Base-by-base conservation (phyloP, 2,113 vertebrate genomes). In the Atractosteus spatula region DNA sequence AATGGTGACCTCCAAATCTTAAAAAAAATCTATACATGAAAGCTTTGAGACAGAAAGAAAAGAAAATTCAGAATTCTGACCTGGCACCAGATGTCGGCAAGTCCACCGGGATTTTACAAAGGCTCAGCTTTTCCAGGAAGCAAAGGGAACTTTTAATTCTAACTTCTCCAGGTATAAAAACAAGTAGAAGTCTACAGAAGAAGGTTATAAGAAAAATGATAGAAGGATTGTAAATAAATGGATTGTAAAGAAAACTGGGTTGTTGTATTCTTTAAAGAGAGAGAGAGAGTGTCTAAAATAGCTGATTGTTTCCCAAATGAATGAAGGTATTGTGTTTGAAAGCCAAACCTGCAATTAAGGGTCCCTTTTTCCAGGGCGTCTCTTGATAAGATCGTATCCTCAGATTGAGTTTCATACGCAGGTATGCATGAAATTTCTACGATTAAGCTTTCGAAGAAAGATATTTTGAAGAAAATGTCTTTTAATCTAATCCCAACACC, bases 381-480 rank as follows among this genome's bases (percentile, higher is more conserved):
- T 87, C 80, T 86, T 86, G 87, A 85, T 84, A 87, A 83, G 77
- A 67, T 74, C 84, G 74, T 68, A 71, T 59, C 55, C 72, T 81
- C 77, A 87, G 86, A 92, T 91, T 85, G 76, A 79, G 82, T 90
- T 89, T 79, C 89, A 79, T 74, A 74, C 75, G 75, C 78, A 79
- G 73, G 80, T 71, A 88, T 72, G 72, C 78, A 79, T 62, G 70
- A 70, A 88, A 84, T 90, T 86, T 90, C 64, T 67, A 80, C 85
- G 87, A 91, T 91, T 86, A 90, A 82, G 81, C 73, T 71, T 72
- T 73, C 71, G 88, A 88, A 70, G 88, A 91, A 80, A 89, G 89
- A 91, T 79, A 81, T 66, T 84, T 83, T 78, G 83, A 74, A 75
- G 65, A 71, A 74, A 69, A 78, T 79, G 68, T 17, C 16, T 54